Conservation (phyloP, 2,797 vertebrate genomes). For the Atherinosoma microstoma region DNA sequence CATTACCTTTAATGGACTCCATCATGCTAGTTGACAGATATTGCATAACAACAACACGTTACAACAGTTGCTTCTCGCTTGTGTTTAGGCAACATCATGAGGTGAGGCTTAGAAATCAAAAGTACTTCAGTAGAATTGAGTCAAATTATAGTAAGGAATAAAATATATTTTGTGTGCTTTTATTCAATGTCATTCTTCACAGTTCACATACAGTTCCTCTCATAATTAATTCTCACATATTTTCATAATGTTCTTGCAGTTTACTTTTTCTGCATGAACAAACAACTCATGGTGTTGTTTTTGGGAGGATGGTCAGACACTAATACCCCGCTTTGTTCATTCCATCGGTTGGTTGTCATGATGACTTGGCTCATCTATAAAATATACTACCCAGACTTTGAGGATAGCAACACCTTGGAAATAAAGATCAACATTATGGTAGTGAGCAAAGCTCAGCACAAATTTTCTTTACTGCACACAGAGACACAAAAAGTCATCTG, state of each 20-base stretch:
- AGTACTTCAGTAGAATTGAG: no score
- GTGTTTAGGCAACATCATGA: no score
- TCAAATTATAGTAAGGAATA: no score
- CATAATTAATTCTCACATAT: no score
- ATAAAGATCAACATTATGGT: background rate
- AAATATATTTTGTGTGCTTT: no score
- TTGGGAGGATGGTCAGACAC: background rate
- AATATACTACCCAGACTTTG: background rate
- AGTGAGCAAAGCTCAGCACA: background rate
- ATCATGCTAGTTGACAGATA: background rate
- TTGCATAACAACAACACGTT: no score
- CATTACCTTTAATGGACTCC: background rate
- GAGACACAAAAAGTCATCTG: constrained; percentile 3
- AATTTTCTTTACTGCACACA: background rate
- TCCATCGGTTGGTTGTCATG: background rate
- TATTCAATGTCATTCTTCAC: no score
- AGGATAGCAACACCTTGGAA: background rate
- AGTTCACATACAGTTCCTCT: no score
- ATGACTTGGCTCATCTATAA: background rate
- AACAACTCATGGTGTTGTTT: background rate
- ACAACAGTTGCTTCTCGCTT: no score
- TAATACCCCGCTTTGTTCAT: background rate
- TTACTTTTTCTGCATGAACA: no score
- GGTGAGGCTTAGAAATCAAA: no score
- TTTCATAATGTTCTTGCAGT: no score